Percentiles rank a stretch among this genome's conserved stretches.
phyloP scores from a whole-genome alignment of 2,888 invertebrate genomes.

The Archaeoteleia sp. region DNA sequence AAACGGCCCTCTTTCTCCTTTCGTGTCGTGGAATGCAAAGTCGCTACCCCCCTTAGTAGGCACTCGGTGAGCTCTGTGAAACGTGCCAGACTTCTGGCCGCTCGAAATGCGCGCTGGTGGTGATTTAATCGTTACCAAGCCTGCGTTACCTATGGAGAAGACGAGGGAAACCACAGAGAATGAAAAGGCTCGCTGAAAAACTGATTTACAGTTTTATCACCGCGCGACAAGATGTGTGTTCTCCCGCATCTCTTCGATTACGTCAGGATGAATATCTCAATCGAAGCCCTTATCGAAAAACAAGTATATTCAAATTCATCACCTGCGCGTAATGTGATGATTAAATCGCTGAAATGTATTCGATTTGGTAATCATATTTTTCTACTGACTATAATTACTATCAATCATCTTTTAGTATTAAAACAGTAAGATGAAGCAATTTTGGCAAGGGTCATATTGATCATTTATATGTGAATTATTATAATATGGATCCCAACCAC shows the following conservation, averaged over 20 bases:
- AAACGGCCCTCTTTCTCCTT: conserved; percentile 42
- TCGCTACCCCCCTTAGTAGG: conserved; percentile 54
- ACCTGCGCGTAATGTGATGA: too few relatives aligned
- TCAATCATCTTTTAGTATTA: too few relatives aligned
- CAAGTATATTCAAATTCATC: too few relatives aligned
- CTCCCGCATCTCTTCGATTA: background rate
- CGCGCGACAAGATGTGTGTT: background rate
- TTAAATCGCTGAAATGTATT: too few relatives aligned
- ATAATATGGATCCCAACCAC: too few relatives aligned
- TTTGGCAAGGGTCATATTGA: too few relatives aligned
- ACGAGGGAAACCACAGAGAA: conserved; percentile 25
- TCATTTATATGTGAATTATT: too few relatives aligned
- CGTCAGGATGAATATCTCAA: conserved; percentile 3
- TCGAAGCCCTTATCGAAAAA: background rate
- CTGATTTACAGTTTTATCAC: conserved; percentile 31
- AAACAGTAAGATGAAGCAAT: too few relatives aligned
- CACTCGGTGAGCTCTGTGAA: conserved; percentile 48
- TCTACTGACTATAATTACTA: too few relatives aligned
- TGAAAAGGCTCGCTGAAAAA: conserved; percentile 28
- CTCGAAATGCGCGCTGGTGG: conserved; percentile 27
- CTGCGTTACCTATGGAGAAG: background rate
- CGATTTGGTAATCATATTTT: too few relatives aligned
- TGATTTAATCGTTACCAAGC: conserved; percentile 49
- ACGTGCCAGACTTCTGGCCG: conserved; percentile 42
- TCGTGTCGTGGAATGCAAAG: conserved; percentile 53